Conservation (phyloP, 2,888 invertebrate genomes). For the Myopa testacea region DNA sequence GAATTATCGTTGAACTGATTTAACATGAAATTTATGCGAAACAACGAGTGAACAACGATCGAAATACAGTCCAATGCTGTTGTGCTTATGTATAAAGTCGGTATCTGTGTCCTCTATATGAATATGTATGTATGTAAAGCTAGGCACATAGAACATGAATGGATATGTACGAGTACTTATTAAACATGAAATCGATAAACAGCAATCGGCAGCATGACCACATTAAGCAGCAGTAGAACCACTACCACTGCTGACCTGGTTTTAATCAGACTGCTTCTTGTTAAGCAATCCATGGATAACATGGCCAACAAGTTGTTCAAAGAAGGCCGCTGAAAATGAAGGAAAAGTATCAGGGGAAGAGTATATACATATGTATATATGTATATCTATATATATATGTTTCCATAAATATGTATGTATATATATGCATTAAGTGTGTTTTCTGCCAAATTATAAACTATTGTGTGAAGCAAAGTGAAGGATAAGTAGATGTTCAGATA, state of each 20-base stretch:
- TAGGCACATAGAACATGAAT: no score
- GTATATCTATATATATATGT: neutral
- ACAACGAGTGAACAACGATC: neutral
- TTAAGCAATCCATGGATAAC: neutral
- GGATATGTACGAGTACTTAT: neutral
- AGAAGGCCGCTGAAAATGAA: neutral
- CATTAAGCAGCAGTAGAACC: neutral
- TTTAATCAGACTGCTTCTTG: neutral
- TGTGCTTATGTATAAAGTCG: neutral
- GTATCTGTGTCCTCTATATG: no score
- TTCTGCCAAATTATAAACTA: slow-evolving; percentile 35
- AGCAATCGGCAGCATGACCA: neutral
- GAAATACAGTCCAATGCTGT: neutral
- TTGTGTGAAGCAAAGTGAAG: neutral
- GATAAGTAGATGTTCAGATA: slow-evolving; percentile 16
- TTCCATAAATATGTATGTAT: neutral
- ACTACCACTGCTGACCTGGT: neutral
- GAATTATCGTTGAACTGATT: slow-evolving; percentile 8
- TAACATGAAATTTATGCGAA: slow-evolving; percentile 13
- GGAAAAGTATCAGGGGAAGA: neutral
- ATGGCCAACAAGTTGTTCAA: slow-evolving; percentile 20
- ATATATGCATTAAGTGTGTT: neutral
- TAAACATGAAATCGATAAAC: slow-evolving; percentile 14
- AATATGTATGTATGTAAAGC: no score
- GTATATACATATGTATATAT: neutral